Base-by-base conservation (phyloP, 2,797 vertebrate genomes). In the Cynopterus sphinx region DNA sequence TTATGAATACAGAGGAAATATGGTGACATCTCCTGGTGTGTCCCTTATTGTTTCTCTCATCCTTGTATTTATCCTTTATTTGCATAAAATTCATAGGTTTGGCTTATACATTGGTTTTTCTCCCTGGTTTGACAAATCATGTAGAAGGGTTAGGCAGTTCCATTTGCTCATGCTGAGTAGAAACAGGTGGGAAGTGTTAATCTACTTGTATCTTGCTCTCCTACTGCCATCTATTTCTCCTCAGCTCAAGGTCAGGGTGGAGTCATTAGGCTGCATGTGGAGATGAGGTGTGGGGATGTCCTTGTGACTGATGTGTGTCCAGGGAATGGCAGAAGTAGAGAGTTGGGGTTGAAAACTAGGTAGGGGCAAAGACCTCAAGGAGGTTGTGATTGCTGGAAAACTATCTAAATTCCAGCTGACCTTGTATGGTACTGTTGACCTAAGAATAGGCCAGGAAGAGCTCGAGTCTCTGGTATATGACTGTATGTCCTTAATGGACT, bases 1-100 rank as follows among this genome's bases (percentile, higher is more conserved):
- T 90, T 93, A 46, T 91, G 59, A 74, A 49, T 26, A 88, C 53
- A 90, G 67, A 92, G 46, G 67, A 85, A 65, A 46, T 39, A 57
- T 71, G 61, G 39, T 59, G 49, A 6, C 53, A 26, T 24, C 31
- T 51, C 36, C 24, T 78, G 8, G 11, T 70, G 26, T 81, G 53
- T 28, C 31, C 43, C 51, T 75, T 12, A 24, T 33, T 88, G 6
- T 41, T 87, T 51, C 33, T 77, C 74, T 87, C n/a, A 81, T 83
- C 36, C 59, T 93, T 83, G 57, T 65, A 74, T 73, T 92, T 85
- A 63, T 85, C 41, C 55, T 86, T 49, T 43, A 46, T 70, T 79
- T 94, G 61, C 90, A 22, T 55, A 65, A 87, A 63, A n/a, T 61
- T 68, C 71, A 59, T 46, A 71, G 94, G 13, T n/a, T 53, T 84